Evolutionary conservation across 1,140 invertebrate genomes (phyloP), one percentile per base, ranked within the genome.

Genomic region (Sinonovacula constricta): DNA sequence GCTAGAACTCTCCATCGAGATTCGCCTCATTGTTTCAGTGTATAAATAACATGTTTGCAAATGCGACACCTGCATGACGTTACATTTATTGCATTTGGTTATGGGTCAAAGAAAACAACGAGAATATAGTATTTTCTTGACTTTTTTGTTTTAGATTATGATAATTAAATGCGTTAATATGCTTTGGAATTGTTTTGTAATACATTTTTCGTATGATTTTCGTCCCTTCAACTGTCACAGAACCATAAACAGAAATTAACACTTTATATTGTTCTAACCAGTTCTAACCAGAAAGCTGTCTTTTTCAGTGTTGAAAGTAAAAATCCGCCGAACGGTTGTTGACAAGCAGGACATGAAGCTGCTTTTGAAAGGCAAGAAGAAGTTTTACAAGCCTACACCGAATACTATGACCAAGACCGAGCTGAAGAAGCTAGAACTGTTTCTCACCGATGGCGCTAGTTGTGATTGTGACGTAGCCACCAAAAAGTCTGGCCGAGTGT

Each of bases 331-430:
- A n/a, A 57, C 45, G 0, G 31, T 60, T 15, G 30, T 49, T 31
- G 28, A n/a, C 4, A 57, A 67, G 18, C 63, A 65, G 1, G 74
- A 77, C 56, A 67, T 53, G 26, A 31, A 18, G 51, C 65, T 77
- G 1, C 30, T 60, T 10, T 24, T 59, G 28, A 59, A 67, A 51
- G 60, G 74, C 0, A 77, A 68, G 45, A 24, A 66, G 22, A 68
- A 57, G 30, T 77, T 67, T 30, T 77, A 68, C 36, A 77, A 77
- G 39, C 71, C 71, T 12, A 69, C 54, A 57, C 49, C 60, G 7
- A 69, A 77, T 26, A 57, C 59, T 24, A 33, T 60, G 14, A 59
- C 54, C 7, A 57, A 71, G 30, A 28, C 53, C 15, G 74, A 77
- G 15, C 51, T 59, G 30, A 59, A 77, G 36, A 68, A 24, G 33